Evolutionary conservation across 2,888 invertebrate species (phyloP).

Genomic region (Polymixis lichenea): DNA sequence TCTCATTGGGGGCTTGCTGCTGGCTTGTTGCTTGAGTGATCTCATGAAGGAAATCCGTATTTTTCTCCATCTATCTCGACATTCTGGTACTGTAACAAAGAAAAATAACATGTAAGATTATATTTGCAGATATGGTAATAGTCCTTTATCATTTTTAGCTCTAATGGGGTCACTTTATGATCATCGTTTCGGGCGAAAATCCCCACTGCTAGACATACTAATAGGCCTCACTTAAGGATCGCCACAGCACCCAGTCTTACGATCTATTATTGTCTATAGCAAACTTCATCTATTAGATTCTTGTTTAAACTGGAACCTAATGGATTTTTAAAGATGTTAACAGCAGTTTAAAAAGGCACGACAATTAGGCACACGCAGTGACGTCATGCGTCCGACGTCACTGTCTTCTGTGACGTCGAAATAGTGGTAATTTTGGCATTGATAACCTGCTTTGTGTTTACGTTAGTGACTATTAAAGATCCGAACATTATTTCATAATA

Average conservation of each 20-base stretch:
- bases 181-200: neutral
- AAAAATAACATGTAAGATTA: conserved; percentile 8
- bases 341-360: neutral
- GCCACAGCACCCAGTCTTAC: too few relatives aligned
- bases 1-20: conserved; percentile 62
- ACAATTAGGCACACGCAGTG: neutral
- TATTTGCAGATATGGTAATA: neutral
- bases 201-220: too few relatives aligned
- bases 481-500: conserved; percentile 23
- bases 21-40: conserved; percentile 64
- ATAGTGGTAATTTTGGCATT: neutral
- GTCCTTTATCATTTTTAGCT: neutral
- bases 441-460: neutral
- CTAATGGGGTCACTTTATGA: neutral
- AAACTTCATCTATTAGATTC: neutral
- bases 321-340: neutral
- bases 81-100: conserved; percentile 67
- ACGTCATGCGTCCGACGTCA: neutral
- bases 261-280: neutral
- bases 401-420: neutral
- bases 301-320: neutral
- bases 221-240: neutral
- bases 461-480: neutral
- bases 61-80: conserved; percentile 71
- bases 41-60: conserved; percentile 70